These are phyloP conservation scores for Thermophis baileyi DNA, from an alignment of 2,113 vertebrate genomes.

Conservation along the genomic window DNA sequence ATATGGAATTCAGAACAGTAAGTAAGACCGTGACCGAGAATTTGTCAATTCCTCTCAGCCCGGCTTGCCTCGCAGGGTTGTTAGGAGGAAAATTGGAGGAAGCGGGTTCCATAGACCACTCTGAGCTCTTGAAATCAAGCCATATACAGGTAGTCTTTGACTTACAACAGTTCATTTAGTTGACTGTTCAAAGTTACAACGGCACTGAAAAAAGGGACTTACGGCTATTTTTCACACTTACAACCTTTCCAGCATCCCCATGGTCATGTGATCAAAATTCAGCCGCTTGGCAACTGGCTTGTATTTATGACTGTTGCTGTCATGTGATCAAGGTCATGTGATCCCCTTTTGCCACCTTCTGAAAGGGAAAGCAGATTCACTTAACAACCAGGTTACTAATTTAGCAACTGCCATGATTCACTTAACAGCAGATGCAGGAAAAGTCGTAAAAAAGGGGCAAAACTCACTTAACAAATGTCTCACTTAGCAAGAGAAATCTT, in stretches of 20 bases:
- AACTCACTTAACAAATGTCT: not conserved
- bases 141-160: not conserved
- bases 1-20: slow-evolving; percentile 94
- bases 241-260: not conserved
- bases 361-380: not conserved
- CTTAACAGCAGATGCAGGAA: not conserved
- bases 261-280: not conserved
- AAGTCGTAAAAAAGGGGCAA: not conserved
- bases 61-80: not conserved
- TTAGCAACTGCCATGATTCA: not conserved
- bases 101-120: not conserved
- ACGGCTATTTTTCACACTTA: not conserved
- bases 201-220: not conserved
- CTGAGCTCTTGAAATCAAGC: not conserved
- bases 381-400: not conserved
- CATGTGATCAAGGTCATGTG: too few species aligned
- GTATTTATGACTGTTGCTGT: not conserved
- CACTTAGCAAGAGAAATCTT: not conserved
- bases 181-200: too few species aligned
- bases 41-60: not conserved
- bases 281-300: not conserved
- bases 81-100: not conserved
- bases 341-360: not conserved
- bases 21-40: slow-evolving; percentile 35
- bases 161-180: not conserved